Base-by-base conservation (phyloP, 2,113 vertebrate genomes). In the Phaethon lepturus region DNA sequence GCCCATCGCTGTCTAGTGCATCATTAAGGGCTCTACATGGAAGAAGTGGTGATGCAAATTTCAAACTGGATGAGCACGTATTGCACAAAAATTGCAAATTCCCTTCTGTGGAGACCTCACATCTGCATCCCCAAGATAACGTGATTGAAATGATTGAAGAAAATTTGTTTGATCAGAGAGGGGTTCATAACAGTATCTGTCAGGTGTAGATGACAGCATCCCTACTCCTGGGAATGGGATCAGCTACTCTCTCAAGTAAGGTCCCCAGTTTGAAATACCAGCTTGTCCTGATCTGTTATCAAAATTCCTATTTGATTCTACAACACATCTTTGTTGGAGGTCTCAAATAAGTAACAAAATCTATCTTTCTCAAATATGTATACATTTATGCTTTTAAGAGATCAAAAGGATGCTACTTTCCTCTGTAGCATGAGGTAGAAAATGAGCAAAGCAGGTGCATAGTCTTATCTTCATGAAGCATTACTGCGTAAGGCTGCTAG, bases 161-260 rank as follows among this genome's bases (percentile, higher is more conserved):
- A 44, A 92, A 86, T 0, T 52, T 95, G 28, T 66, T 93, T 1
- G 97, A 98, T 22, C 85, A 93, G 8, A 98, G 98, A 26, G 98
- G 97, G 17, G 97, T 98, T 67, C 98, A 98, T 52, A 99, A 98
- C 26, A 99, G 98, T 97, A 98, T 99, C 97, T 99, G 99, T 25
- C 98, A 99, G 97, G 99, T 97, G 84, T 97, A 97, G 94, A 2
- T 13, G 20, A 6, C 26, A 6, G 62, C 55, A 6, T 22, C 60
- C 68, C 83, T 17, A 33, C 55, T 7, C 53, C 55, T 8, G 1
- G 83, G 66, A 91, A 72, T 1, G 16, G 4, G 7, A 25, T 7
- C 56, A 56, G 47, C 40, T 33, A 15, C 58, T 40, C 49, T 55
- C 38, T 31, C 29, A 6, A 4, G 4, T 6, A 33, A 16, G 24